These are phyloP conservation scores for Ophonus ardosiacus DNA, from an alignment of 2,888 invertebrate genomes.

Conservation along the genomic window DNA sequence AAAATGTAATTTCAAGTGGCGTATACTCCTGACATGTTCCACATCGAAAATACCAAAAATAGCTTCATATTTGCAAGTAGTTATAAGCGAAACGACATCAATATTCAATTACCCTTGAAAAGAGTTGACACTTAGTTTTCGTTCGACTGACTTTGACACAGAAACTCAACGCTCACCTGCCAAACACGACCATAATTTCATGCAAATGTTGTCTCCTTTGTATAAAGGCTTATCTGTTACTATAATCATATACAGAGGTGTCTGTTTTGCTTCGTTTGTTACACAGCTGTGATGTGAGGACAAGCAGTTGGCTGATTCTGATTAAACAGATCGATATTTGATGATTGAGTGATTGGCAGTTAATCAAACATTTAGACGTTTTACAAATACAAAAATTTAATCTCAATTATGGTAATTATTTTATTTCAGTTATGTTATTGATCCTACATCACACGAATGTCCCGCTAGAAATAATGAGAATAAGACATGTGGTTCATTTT, in stretches of 20 bases:
- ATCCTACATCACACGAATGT: too few relatives aligned
- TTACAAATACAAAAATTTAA: background rate
- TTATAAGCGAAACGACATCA: slow-evolving; percentile 3
- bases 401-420: background rate
- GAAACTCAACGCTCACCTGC: slow-evolving; percentile 15
- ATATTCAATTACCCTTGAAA: slow-evolving; percentile 42
- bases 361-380: background rate
- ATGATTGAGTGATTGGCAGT: background rate
- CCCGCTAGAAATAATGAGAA: too few relatives aligned
- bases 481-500: too few relatives aligned
- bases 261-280: background rate
- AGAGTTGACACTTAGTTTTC: slow-evolving; percentile 17
- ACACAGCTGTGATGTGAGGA: background rate
- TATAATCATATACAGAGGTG: background rate
- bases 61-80: background rate
- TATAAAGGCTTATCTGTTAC: background rate
- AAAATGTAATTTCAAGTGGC: background rate
- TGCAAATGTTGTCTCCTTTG: background rate
- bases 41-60: background rate
- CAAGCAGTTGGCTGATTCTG: background rate
- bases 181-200: slow-evolving; percentile 3
- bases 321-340: background rate
- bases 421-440: background rate
- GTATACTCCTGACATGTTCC: background rate
- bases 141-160: slow-evolving; percentile 36